These are phyloP conservation scores for Augochlorella aurata DNA, from an alignment of 2,888 invertebrate genomes.

Conservation along the genomic window DNA sequence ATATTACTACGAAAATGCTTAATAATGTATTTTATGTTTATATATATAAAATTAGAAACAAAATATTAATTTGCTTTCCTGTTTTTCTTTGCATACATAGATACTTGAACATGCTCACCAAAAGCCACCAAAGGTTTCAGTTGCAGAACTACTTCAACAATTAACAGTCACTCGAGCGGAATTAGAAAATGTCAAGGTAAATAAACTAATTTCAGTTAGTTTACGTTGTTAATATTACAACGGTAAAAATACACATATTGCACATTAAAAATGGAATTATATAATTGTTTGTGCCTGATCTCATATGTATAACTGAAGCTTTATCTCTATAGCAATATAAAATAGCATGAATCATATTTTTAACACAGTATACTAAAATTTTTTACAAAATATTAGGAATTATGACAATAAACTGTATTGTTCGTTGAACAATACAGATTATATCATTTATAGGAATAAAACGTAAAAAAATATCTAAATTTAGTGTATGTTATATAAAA, in stretches of 20 bases:
- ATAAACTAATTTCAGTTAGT: conserved; percentile 65
- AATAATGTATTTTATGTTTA: not conserved
- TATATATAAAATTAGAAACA: not conserved
- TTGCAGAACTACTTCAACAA: conserved; percentile 91
- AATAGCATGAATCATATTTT: conserved; percentile 29
- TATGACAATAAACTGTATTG: conserved; percentile 14
- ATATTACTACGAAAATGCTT: not conserved
- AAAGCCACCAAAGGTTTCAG: conserved; percentile 87
- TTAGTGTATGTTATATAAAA: not conserved
- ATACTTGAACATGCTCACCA: conserved; percentile 73
- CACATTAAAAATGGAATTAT: conserved; percentile 32
- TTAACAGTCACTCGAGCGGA: conserved; percentile 93
- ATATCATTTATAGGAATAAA: not conserved
- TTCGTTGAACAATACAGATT: not conserved
- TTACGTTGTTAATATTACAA: conserved; percentile 9
- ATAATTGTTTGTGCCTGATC: conserved; percentile 28
- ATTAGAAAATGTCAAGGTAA: conserved; percentile 93
- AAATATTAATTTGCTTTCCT: not conserved
- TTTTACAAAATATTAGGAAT: conserved; percentile 13
- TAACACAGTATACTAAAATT: conserved; percentile 27
- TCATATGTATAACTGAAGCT: conserved; percentile 20
- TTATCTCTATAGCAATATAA: conserved; percentile 18
- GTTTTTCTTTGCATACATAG: conserved; percentile 50
- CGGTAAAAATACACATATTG: conserved; percentile 21
- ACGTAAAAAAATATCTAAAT: not conserved